phyloP scores from a whole-genome alignment of 2,113 vertebrate species.

The Hypomesus transpacificus region DNA sequence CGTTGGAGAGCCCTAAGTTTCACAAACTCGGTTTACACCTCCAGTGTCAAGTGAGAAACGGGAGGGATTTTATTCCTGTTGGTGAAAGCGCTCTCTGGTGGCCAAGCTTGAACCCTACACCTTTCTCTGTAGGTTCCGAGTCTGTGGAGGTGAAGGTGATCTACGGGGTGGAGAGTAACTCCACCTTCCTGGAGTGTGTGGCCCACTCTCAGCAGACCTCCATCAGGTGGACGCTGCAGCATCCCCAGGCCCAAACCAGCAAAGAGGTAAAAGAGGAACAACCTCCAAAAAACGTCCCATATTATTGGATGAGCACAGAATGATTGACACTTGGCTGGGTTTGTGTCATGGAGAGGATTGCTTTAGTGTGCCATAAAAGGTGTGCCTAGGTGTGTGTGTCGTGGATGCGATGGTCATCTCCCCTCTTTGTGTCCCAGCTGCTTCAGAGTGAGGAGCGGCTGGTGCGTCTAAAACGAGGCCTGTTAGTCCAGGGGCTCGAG shows the following conservation, averaged over 20 bases:
- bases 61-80: too few relatives aligned
- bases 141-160: slow-evolving; percentile 61
- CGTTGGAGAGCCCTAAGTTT: too few relatives aligned
- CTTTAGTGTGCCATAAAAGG: too few relatives aligned
- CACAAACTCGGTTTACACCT: too few relatives aligned
- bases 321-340: too few relatives aligned
- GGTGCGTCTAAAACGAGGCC: slow-evolving; percentile 68
- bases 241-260: slow-evolving; percentile 17
- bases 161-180: slow-evolving; percentile 80
- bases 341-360: too few relatives aligned
- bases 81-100: not conserved
- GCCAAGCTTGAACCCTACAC: not conserved
- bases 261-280: slow-evolving; percentile 58
- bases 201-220: slow-evolving; percentile 64
- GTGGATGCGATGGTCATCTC: not conserved
- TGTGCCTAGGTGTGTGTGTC: too few relatives aligned
- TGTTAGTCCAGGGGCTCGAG: slow-evolving; percentile 74
- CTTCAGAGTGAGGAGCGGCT: slow-evolving; percentile 43
- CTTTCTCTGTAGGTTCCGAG: slow-evolving; percentile 30
- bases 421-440: slow-evolving; percentile 47
- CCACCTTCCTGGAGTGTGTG: slow-evolving; percentile 80
- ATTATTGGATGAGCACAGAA: not conserved
- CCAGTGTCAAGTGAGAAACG: too few relatives aligned
- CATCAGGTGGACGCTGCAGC: slow-evolving; percentile 69
- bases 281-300: not conserved